Base-by-base conservation (phyloP, 2,888 invertebrate species). In the Diabrotica balteata region DNA sequence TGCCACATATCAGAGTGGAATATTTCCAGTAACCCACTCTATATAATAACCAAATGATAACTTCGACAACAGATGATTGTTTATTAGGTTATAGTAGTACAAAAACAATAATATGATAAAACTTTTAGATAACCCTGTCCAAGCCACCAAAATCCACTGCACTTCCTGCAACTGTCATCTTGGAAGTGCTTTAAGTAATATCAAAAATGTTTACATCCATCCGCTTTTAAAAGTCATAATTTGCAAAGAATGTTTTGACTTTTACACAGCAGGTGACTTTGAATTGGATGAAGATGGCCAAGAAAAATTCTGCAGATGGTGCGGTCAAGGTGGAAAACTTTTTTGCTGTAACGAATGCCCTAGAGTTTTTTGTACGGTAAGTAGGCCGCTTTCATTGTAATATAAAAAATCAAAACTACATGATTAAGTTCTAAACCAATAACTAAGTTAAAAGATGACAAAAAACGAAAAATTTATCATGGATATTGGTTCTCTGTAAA, bases 211-310 rank as follows among this genome's bases (percentile, higher is more conserved):
- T 84, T 89, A 88, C 65, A 87, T 90, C 78, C 93, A 93, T 84
- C 93, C 93, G 0, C 84, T 93, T 80, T 80, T 93, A 4, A 88
- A 89, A 43, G 92, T 92, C 0, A 84, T 93, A 8, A 87, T 93
- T 47, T 93, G 93, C 78, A 87, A 88, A 58, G 86, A 87, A 54
- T 93, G 93, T 80, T 89, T 90, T 75, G 88, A 90, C 43, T 93
- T 93, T 80, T 93, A 93, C 78, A 91, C 90, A 63, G 92, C 91
- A 79, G 93, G 93, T 7, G 91, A 90, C 75, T 93, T 93, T 82
- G 91, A 91, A 67, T 92, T 91, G 83, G 93, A 93, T 60, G 92
- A 93, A 80, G 93, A 93, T 84, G 92, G 92, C 44, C 93, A 92
- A 17, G 93, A 93, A 80, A 84, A 93, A 70, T 93, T 93, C 78